Conservation (phyloP, 2,888 invertebrate genomes). For the Stenurella melanura region DNA sequence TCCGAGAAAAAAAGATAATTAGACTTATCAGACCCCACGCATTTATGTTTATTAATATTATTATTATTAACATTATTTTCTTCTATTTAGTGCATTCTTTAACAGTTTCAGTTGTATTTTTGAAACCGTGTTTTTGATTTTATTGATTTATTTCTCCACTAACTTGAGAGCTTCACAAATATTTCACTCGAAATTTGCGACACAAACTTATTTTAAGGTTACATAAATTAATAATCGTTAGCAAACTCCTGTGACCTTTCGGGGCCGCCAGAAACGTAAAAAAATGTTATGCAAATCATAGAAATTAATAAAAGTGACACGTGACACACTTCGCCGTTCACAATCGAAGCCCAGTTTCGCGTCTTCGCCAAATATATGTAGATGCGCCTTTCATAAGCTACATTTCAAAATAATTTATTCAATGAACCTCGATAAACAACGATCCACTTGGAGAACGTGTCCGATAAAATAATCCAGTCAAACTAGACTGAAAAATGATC, state of each 20-base stretch:
- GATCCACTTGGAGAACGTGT: not conserved
- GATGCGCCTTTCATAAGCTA: not conserved
- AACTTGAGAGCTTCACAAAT: too few relatives aligned
- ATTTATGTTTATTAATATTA: too few relatives aligned
- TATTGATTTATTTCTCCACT: too few relatives aligned
- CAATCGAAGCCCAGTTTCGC: conserved; percentile 1
- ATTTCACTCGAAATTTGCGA: not conserved
- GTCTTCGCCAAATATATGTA: conserved; percentile 7
- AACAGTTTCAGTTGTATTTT: too few relatives aligned
- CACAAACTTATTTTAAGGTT: not conserved
- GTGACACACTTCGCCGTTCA: not conserved
- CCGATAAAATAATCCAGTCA: not conserved
- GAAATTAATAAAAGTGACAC: not conserved
- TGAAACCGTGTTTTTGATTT: too few relatives aligned
- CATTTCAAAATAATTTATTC: conserved; percentile 15
- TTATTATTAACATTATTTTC: too few relatives aligned
- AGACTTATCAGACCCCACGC: too few relatives aligned
- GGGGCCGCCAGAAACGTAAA: not conserved
- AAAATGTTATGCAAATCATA: conserved; percentile 13
- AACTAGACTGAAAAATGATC: too few relatives aligned
- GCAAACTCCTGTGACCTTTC: not conserved
- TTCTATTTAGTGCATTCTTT: too few relatives aligned
- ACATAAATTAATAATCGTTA: not conserved
- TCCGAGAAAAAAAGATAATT: too few relatives aligned
- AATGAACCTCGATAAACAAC: not conserved